Conservation (phyloP, 1,140 invertebrate species). For the Leptoteleia sp. region DNA sequence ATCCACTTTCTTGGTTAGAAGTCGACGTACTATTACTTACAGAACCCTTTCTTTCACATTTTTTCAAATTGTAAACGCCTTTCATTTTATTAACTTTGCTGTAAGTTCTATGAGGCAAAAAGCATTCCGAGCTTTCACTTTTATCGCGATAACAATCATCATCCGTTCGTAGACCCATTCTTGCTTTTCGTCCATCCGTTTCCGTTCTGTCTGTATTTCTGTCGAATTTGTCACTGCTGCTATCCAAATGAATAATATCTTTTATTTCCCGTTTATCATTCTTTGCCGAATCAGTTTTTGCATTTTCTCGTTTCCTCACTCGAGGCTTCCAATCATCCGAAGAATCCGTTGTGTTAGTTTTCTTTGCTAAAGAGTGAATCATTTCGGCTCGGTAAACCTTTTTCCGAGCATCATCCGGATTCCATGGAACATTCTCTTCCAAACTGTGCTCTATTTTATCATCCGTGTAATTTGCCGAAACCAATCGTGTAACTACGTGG, state of each 20-base stretch:
- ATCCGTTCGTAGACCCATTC: no score
- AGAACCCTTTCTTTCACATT: slow-evolving; percentile 67
- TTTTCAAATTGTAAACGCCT: slow-evolving; percentile 69
- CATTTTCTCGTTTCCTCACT: slow-evolving; percentile 45
- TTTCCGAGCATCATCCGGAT: slow-evolving; percentile 76
- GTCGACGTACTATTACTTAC: slow-evolving; percentile 69
- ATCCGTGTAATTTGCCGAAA: slow-evolving; percentile 77
- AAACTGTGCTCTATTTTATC: slow-evolving; percentile 73
- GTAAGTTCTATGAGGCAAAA: slow-evolving; percentile 72
- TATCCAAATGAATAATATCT: slow-evolving; percentile 66
- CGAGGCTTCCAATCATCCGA: slow-evolving; percentile 76
- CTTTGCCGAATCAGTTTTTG: slow-evolving; percentile 40
- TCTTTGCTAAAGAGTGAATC: slow-evolving; percentile 74
- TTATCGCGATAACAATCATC: no score
- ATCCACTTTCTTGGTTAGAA: slow-evolving; percentile 69
- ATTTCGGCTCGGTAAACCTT: slow-evolving; percentile 77
- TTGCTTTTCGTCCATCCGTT: no score
- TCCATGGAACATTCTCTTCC: slow-evolving; percentile 76
- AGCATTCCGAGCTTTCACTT: slow-evolving; percentile 79
- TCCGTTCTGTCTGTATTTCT: no score
- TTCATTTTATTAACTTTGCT: slow-evolving; percentile 67
- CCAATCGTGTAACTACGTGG: slow-evolving; percentile 78
- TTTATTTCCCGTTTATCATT: slow-evolving; percentile 53
- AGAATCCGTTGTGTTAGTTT: slow-evolving; percentile 75
- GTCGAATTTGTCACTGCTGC: no score